These are phyloP conservation scores for Dendrolimus punctatus DNA, from an alignment of 1,140 invertebrate genomes.

Conservation along the genomic window DNA sequence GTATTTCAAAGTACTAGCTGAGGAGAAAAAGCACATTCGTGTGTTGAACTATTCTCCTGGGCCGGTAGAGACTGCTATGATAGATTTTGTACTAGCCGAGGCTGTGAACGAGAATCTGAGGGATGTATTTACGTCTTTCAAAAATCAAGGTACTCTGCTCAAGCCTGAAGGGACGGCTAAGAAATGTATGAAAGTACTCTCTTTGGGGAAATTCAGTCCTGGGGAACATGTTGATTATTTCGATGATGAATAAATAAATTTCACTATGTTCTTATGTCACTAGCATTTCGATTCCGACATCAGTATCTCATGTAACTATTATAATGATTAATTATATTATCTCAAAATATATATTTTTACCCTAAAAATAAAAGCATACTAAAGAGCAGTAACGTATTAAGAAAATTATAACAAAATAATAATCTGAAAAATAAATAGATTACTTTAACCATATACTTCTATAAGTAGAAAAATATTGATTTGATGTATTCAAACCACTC, in stretches of 20 bases:
- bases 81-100: constrained; percentile 75
- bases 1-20: constrained; percentile 89
- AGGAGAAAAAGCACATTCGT: constrained; percentile 82
- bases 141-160: constrained; percentile 78
- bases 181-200: constrained; percentile 81
- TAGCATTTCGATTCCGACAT: background rate
- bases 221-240: constrained; percentile 93
- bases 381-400: too few relatives aligned
- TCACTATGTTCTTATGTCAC: constrained; percentile 9
- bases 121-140: constrained; percentile 73
- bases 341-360: too few relatives aligned
- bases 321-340: too few relatives aligned
- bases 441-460: too few relatives aligned
- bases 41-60: constrained; percentile 96
- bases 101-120: constrained; percentile 74
- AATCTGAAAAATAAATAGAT: too few relatives aligned
- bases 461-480: too few relatives aligned
- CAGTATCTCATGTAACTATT: too few relatives aligned
- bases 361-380: too few relatives aligned
- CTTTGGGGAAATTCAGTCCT: constrained; percentile 81
- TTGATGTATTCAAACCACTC: too few relatives aligned
- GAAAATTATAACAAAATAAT: too few relatives aligned
- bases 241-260: constrained; percentile 71
- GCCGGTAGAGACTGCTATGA: constrained; percentile 94
- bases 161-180: constrained; percentile 82